Percentiles rank a stretch among this genome's conserved stretches.
Conservation (phyloP, 2,797 vertebrate species). For the Xiphophorus birchmanni region DNA sequence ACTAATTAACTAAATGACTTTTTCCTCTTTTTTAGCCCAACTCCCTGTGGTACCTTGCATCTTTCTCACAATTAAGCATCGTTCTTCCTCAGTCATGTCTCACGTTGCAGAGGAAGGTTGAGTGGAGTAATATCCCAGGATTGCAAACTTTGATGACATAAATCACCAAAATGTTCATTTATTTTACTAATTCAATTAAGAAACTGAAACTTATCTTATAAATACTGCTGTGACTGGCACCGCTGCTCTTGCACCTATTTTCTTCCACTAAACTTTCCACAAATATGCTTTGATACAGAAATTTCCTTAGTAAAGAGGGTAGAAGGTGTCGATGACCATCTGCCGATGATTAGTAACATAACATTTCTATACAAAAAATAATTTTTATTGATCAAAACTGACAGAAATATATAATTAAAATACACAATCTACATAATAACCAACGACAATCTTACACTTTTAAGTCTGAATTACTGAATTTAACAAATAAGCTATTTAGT, state of each 20-base stretch:
- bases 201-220: not conserved
- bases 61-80: slow-evolving; percentile 49
- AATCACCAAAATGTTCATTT: not conserved
- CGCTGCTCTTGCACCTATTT: not conserved
- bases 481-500: not conserved
- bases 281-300: not conserved
- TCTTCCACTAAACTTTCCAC: not conserved
- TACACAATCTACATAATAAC: not conserved
- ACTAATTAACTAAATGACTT: slow-evolving; percentile 57
- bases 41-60: slow-evolving; percentile 25
- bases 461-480: not conserved
- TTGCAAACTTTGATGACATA: not conserved
- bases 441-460: not conserved
- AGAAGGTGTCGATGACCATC: not conserved
- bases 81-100: slow-evolving; percentile 23
- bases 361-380: not conserved
- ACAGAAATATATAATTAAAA: not conserved
- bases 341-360: not conserved
- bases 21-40: slow-evolving; percentile 46
- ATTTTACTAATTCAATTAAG: not conserved
- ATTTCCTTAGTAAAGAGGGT: not conserved
- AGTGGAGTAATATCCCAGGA: not conserved
- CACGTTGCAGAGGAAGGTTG: not conserved
- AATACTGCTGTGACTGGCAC: not conserved
- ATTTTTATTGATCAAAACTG: not conserved